Evolutionary conservation across 2,888 invertebrate species (phyloP), one percentile per base, ranked within the genome.

Genomic region (Phanerotoma sp.): DNA sequence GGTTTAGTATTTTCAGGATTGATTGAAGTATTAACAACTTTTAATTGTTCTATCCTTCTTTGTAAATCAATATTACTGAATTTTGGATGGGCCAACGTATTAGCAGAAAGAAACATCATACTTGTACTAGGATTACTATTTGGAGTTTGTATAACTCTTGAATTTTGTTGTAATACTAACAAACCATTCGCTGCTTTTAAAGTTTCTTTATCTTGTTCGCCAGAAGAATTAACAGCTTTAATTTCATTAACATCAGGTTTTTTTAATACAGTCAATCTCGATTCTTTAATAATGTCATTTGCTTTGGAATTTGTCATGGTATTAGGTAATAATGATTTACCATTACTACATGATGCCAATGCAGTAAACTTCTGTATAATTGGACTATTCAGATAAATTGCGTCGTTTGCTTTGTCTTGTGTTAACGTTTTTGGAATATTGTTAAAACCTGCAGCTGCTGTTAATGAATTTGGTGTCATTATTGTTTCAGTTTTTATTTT

Each of bases 201-300:
- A n/a, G 62, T 45, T 16, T 65, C 66, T 2, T 59, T 67, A 20
- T 63, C 61, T 21, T 62, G 58, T 9, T 58, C 46, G 10, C 35
- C 37, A 3, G 35, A 38, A 3, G 49, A 15, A 16, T 6, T 16
- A 10, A 10, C 7, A 3, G 42, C 10, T 21, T 57, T 51, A 3
- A 35, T 28, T 6, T 58, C 58, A 5, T 20, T 16, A 5, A 42
- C 5, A 1, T 37, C 37, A 5, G 60, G 40, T 22, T 59, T 53
- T n/a, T 65, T 66, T 21, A 69, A 32, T 5, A 70, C 60, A 35
- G 63, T 71, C 4, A 72, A 49, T 15, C 62, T 64, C 0, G 72
- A 61, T 4, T 69, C 67, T 55, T 70, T 70, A 37, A 72, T 61
- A 1, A 72, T 61, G 44, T 64, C 60, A 20, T 67, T 71, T 11